phyloP scores from a whole-genome alignment of 92 coral and sea anemone genomes.

The Zoanthus solanderi region DNA sequence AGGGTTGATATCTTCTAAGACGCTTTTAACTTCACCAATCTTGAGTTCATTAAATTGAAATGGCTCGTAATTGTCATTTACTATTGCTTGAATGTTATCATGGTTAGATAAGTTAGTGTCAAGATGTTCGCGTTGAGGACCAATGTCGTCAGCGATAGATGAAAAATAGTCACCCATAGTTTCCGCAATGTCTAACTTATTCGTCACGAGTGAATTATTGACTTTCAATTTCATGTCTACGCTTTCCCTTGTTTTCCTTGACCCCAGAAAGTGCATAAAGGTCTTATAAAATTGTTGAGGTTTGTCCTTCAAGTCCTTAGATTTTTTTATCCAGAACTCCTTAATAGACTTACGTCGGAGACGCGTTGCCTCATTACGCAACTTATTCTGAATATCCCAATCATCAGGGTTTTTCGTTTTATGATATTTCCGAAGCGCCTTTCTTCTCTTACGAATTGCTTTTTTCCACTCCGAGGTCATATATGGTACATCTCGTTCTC shows the following conservation, averaged over 20 bases:
- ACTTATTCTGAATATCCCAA: conserved; percentile 53
- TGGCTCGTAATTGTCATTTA: conserved; percentile 11
- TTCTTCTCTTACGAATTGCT: conserved; percentile 59
- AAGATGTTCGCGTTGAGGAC: conserved; percentile 24
- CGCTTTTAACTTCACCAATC: conserved; percentile 17
- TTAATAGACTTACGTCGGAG: conserved; percentile 37
- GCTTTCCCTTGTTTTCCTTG: conserved; percentile 7
- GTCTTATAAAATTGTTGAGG: conserved; percentile 12
- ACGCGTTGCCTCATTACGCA: conserved; percentile 61
- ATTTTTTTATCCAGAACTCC: conserved; percentile 6
- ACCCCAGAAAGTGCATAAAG: conserved; percentile 7
- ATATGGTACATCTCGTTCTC: no score
- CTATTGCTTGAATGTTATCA: conserved; percentile 16
- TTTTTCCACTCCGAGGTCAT: conserved; percentile 32
- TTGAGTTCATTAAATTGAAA: conserved; percentile 23
- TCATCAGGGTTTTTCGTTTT: conserved; percentile 46
- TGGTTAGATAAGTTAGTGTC: conserved; percentile 21
- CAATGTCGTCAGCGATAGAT: conserved; percentile 44
- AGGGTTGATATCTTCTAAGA: conserved; percentile 18
- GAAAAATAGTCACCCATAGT: conserved; percentile 51
- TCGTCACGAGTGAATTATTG: conserved; percentile 33
- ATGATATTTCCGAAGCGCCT: conserved; percentile 15
- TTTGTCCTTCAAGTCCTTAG: background rate
- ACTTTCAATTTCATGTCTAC: conserved; percentile 44
- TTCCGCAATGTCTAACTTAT: conserved; percentile 40